Evolutionary conservation across 2,113 vertebrate species (phyloP).

Genomic region (Paedocypris sp.): DNA sequence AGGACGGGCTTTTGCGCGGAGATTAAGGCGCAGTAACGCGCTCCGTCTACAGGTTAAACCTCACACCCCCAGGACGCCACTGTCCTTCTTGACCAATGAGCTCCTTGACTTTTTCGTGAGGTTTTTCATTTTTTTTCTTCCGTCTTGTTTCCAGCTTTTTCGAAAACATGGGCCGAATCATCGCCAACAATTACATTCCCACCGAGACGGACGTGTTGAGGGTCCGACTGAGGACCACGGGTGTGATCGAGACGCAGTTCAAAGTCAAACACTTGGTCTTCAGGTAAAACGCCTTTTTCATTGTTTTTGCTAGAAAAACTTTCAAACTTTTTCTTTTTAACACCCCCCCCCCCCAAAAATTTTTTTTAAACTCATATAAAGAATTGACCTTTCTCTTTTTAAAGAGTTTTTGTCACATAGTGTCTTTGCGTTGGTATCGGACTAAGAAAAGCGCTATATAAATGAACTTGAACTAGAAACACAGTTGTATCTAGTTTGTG

Average conservation of each 20-base stretch:
- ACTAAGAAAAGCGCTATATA: too few species aligned
- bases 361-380: too few species aligned
- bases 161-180: slow-evolving; percentile 56
- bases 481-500: too few species aligned
- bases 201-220: slow-evolving; percentile 60
- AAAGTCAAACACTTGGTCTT: slow-evolving; percentile 60
- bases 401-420: too few species aligned
- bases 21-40: too few species aligned
- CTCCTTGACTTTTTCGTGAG: neutral
- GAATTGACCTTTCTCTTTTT: too few species aligned
- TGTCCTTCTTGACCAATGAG: too few species aligned
- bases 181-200: slow-evolving; percentile 52
- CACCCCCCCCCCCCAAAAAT: too few species aligned
- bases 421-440: too few species aligned
- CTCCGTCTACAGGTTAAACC: too few species aligned
- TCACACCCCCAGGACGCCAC: too few species aligned
- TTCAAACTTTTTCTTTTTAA: neutral
- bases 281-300: slow-evolving; percentile 47
- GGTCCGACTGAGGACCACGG: slow-evolving; percentile 59
- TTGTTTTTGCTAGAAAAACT: neutral
- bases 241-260: slow-evolving; percentile 67
- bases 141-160: slow-evolving; percentile 54
- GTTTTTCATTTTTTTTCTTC: neutral
- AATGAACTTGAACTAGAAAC: too few species aligned
- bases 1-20: neutral